phyloP scores from a whole-genome alignment of 2,888 invertebrate genomes.

The Ochlodes sylvanus region DNA sequence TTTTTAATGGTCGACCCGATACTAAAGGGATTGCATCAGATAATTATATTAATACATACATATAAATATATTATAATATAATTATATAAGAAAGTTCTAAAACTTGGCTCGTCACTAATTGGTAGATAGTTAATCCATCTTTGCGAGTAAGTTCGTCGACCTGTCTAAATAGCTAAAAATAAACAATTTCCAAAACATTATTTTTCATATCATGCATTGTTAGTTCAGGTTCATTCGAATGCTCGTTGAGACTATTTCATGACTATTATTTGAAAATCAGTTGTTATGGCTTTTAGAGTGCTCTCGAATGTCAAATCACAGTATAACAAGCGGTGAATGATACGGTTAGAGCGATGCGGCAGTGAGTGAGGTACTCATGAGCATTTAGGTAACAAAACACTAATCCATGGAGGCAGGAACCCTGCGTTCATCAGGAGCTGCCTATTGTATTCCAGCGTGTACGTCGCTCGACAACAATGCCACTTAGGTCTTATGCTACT shows the following conservation, averaged over 20 bases:
- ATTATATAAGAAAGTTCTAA: no score
- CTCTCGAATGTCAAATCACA: constrained; percentile 11
- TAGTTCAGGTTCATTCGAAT: constrained; percentile 8
- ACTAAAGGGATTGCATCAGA: no score
- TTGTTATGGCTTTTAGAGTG: constrained; percentile 13
- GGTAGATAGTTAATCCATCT: no score
- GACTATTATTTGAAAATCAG: constrained; percentile 16
- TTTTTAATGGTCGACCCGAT: no score
- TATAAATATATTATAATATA: no score
- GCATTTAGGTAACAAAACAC: neutral
- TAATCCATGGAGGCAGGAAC: neutral
- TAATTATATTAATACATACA: no score
- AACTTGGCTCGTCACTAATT: no score
- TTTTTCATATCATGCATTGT: neutral
- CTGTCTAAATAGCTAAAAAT: neutral
- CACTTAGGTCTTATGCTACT: neutral
- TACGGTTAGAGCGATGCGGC: neutral
- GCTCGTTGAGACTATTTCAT: constrained; percentile 11
- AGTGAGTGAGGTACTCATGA: neutral
- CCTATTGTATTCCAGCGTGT: neutral
- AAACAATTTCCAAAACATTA: neutral
- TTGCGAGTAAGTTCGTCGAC: no score
- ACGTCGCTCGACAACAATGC: neutral
- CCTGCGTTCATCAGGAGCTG: neutral
- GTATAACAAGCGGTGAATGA: constrained; percentile 16